phyloP scores from a whole-genome alignment of 2,797 vertebrate species.

The Alcedo quadribrachys region DNA sequence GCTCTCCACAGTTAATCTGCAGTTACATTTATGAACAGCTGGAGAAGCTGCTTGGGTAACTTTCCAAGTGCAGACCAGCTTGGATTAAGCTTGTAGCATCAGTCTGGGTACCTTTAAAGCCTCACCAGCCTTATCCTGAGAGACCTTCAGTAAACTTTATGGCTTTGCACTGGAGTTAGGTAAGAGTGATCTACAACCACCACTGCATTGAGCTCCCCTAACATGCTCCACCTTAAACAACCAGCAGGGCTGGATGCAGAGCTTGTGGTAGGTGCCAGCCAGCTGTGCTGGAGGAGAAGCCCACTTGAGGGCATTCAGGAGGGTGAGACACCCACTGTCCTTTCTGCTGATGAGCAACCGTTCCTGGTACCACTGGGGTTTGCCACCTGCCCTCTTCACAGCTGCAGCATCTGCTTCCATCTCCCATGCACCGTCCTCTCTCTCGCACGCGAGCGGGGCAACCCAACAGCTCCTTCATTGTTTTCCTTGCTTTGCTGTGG shows the following conservation, averaged over 20 bases:
- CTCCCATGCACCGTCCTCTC: background rate
- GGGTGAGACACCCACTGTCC: fast-evolving
- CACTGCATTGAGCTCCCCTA: background rate
- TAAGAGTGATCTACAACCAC: background rate
- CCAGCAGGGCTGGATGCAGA: background rate
- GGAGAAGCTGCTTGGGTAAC: background rate
- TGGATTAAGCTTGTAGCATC: background rate
- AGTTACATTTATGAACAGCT: background rate
- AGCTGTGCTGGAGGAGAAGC: background rate
- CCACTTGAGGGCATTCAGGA: background rate
- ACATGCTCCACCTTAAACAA: background rate
- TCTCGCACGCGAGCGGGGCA: background rate
- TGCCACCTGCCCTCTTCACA: background rate
- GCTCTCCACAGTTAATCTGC: background rate
- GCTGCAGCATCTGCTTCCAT: background rate
- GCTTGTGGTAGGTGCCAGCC: background rate
- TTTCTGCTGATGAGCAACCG: background rate
- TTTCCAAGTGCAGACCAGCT: background rate
- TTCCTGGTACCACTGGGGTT: background rate
- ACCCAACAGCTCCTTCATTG: constrained; percentile 16
- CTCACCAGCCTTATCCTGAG: background rate
- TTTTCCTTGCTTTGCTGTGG: background rate
- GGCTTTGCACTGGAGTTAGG: background rate
- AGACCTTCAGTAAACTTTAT: background rate
- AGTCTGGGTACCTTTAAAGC: background rate